Evolutionary conservation across 1,140 invertebrate genomes (phyloP).

Genomic region (Caenorhabditis remanei): DNA sequence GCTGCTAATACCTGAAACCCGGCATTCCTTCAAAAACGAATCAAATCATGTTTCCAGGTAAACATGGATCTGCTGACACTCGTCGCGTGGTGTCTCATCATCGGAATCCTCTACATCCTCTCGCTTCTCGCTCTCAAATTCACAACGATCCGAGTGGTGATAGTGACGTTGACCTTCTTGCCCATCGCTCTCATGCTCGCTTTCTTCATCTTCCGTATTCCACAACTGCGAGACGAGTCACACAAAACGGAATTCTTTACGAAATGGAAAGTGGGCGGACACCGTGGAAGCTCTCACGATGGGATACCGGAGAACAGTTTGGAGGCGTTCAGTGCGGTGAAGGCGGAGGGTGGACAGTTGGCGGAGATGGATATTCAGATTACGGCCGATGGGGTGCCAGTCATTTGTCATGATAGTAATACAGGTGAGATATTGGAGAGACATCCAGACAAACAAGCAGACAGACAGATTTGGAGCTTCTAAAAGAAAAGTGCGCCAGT

Average conservation of each 20-base stretch:
- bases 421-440: neutral
- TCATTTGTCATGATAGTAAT: slow-evolving; percentile 48
- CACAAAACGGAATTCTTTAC: neutral
- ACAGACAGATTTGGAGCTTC: too few relatives aligned
- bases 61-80: slow-evolving; percentile 24
- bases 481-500: too few relatives aligned
- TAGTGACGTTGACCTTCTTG: neutral
- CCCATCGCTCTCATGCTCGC: slow-evolving; percentile 3
- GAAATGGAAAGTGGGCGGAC: slow-evolving; percentile 14
- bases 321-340: slow-evolving; percentile 29
- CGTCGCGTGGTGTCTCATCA: neutral
- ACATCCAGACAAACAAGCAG: too few relatives aligned
- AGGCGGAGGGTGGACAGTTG: slow-evolving; percentile 24
- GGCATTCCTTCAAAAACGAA: neutral
- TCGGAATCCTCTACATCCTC: slow-evolving; percentile 26
- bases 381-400: neutral
- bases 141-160: slow-evolving; percentile 32
- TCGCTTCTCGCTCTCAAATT: slow-evolving; percentile 27
- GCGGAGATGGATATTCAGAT: slow-evolving; percentile 50
- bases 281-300: slow-evolving; percentile 27
- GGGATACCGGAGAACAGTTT: slow-evolving; percentile 29
- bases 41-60: neutral
- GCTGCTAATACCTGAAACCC: too few relatives aligned
- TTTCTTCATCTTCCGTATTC: slow-evolving; percentile 38
- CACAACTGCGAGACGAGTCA: neutral